A percentile compares a stretch with the other conserved stretches of the same genome.
Evolutionary conservation across 2,113 vertebrate genomes (phyloP).

Genomic region (Struthio camelus): DNA sequence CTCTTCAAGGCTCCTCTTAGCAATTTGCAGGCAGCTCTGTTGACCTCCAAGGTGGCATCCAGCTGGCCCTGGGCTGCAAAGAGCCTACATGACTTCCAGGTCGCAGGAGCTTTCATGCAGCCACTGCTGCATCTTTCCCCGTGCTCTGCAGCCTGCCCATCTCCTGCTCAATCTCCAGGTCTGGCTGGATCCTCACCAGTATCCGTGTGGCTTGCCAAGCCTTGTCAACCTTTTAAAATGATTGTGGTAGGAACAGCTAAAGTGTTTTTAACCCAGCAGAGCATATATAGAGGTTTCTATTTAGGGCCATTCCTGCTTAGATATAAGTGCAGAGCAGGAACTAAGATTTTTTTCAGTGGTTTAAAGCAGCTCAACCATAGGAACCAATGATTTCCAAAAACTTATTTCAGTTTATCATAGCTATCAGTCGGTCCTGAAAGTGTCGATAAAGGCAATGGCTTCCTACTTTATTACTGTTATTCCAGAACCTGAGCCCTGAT

Average conservation of each 20-base stretch:
- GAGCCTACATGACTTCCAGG: neutral
- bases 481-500: accelerated
- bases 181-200: neutral
- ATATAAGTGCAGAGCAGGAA: neutral
- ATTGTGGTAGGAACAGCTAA: neutral
- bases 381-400: neutral
- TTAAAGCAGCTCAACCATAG: neutral
- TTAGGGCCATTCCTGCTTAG: neutral
- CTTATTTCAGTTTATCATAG: neutral
- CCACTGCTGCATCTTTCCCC: neutral
- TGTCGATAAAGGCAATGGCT: neutral
- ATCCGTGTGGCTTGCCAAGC: accelerated
- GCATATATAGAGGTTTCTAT: neutral
- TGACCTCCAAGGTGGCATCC: accelerated
- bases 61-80: neutral
- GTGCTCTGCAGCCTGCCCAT: neutral
- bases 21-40: neutral
- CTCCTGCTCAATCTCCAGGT: neutral
- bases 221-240: neutral
- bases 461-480: neutral
- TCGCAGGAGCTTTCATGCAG: accelerated
- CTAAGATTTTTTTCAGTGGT: neutral
- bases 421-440: neutral
- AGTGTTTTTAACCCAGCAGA: neutral
- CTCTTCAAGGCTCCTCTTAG: neutral